A percentile compares a stretch with the other conserved stretches of the same genome.
phyloP scores from a whole-genome alignment of 2,113 vertebrate genomes.

The Mesocricetus auratus region DNA sequence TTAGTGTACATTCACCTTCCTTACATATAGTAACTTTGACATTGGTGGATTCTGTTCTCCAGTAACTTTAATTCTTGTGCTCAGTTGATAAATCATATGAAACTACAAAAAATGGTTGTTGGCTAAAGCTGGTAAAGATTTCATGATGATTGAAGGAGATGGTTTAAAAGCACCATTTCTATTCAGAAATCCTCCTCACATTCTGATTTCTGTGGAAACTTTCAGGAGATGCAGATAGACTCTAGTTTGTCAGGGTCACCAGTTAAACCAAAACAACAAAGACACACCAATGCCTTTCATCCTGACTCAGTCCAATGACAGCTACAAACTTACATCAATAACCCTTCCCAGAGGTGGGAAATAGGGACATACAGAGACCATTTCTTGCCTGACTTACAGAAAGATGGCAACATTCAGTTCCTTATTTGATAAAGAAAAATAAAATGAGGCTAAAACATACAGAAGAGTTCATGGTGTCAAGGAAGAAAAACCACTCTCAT shows the following conservation, averaged over 20 bases:
- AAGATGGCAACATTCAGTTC: background rate
- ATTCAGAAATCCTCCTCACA: background rate
- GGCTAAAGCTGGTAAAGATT: background rate
- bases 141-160: conserved; percentile 3
- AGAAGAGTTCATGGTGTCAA: conserved; percentile 11
- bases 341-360: background rate
- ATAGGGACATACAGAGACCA: background rate
- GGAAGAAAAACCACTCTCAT: background rate
- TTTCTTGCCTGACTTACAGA: background rate
- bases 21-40: background rate
- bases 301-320: background rate
- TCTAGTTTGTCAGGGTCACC: background rate
- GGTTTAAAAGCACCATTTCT: conserved; percentile 9
- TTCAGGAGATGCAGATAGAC: background rate
- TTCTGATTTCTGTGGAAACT: background rate
- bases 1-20: background rate
- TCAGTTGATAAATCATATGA: background rate
- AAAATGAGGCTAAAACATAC: background rate
- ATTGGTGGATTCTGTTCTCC: background rate
- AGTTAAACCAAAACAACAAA: conserved; percentile 16
- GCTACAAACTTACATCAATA: background rate
- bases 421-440: conserved; percentile 20
- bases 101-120: background rate
- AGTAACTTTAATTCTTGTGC: background rate
- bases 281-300: background rate